Percentiles rank a stretch among this genome's conserved stretches.
These are phyloP conservation scores for Phasia obesa DNA, from an alignment of 2,888 invertebrate genomes.

Conservation along the genomic window DNA sequence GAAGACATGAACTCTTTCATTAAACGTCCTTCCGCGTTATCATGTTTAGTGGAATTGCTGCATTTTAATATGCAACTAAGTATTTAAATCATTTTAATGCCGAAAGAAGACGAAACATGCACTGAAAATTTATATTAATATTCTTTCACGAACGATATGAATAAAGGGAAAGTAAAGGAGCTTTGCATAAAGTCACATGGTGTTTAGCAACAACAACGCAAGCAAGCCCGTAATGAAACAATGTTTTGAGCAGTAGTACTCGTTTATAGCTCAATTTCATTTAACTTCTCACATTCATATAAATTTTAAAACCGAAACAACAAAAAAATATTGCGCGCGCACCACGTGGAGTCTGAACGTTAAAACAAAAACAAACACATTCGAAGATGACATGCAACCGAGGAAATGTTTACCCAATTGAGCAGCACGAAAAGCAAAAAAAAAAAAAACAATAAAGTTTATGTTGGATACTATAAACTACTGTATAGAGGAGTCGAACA, in stretches of 20 bases:
- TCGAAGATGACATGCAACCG: slow-evolving; percentile 40
- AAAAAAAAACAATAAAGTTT: slow-evolving; percentile 24
- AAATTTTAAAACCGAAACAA: slow-evolving; percentile 28
- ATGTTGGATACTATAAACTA: slow-evolving; percentile 41
- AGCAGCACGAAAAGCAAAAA: slow-evolving; percentile 46
- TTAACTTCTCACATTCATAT: slow-evolving; percentile 4
- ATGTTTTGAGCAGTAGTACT: slow-evolving; percentile 22
- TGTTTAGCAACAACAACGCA: slow-evolving; percentile 19
- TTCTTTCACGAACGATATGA: slow-evolving; percentile 13
- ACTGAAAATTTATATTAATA: slow-evolving; percentile 34
- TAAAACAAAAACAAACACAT: slow-evolving; percentile 65
- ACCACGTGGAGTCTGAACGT: slow-evolving; percentile 80
- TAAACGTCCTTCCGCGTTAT: slow-evolving; percentile 4
- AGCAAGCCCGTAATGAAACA: slow-evolving; percentile 16
- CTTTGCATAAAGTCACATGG: slow-evolving; percentile 60
- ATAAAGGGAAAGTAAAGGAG: not conserved
- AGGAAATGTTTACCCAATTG: slow-evolving; percentile 60
- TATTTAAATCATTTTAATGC: slow-evolving; percentile 47
- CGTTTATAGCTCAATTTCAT: not conserved
- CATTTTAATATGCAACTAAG: slow-evolving; percentile 24
- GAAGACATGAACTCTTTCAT: slow-evolving; percentile 2
- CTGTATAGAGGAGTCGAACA: slow-evolving; percentile 6
- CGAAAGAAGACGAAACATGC: slow-evolving; percentile 23
- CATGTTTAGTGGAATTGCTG: slow-evolving; percentile 15
- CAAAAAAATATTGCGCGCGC: slow-evolving; percentile 79